Evolutionary conservation across 2,888 invertebrate genomes (phyloP), one percentile per base, ranked within the genome.

Genomic region (Sthenelais limicola): DNA sequence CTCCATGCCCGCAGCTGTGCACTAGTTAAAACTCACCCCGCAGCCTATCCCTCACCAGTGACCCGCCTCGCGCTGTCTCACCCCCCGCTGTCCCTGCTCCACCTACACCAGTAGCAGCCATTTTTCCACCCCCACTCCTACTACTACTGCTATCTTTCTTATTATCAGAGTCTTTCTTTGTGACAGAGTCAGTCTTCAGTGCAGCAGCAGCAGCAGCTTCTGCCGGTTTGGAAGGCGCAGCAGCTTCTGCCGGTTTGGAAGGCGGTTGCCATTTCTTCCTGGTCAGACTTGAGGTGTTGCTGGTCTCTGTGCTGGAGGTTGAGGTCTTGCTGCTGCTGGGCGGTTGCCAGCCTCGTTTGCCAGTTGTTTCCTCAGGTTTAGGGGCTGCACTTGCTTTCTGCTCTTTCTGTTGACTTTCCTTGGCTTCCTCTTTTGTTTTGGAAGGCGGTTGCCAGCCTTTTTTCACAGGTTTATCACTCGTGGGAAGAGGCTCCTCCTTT

Each of bases 21-120:
- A n/a, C n/a, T n/a, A n/a, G n/a, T n/a, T n/a, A n/a, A n/a, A n/a
- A 62, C 62, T 62, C 62, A 62, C 62, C 62, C 33, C 38, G 35
- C 24, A 62, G 62, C 38, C 62, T 35, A 26, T 62, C 62, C 62
- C 62, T 35, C 24, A 62, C 62, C 43, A 62, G 38, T 26, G 62
- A 62, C 62, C 62, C 62, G 35, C 35, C 38, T 7, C 7, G 38
- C 21, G 3, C 3, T 5, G 5, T 35, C 38, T 38, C 62, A 35
- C 9, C 62, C 38, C 28, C 28, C 4, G 18, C 24, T 12, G 38
- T 15, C 4, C 24, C 35, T 21, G 3, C 58, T 18, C 43, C 21
- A 12, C 12, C 51, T 21, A n/a, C 21, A 51, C 62, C 62, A 18
- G 62, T 15, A 12, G n/a, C 38, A 24, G 18, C 38, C 33, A 9